These are phyloP conservation scores for Pseudomyrmex sp. DNA, from an alignment of 1,140 invertebrate genomes.

Conservation along the genomic window DNA sequence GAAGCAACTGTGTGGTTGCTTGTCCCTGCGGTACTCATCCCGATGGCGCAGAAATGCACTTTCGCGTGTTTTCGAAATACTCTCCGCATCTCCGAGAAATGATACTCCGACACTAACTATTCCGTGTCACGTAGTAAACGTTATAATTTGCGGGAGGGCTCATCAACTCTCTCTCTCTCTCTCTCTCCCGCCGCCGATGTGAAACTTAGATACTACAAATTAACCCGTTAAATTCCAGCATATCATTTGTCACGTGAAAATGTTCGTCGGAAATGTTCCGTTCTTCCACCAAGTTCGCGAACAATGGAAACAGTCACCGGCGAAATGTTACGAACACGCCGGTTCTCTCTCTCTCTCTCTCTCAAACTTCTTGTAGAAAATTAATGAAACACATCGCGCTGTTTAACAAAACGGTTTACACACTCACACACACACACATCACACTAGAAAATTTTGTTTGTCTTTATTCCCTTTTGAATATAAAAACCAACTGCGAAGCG, in stretches of 20 bases:
- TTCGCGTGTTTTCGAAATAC: constrained; percentile 26
- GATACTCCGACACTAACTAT: constrained; percentile 4
- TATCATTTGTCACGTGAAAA: constrained; percentile 50
- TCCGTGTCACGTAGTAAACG: constrained; percentile 25
- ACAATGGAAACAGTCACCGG: constrained; percentile 19
- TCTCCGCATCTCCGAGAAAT: neutral
- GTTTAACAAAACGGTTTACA: no score
- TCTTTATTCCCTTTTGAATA: no score
- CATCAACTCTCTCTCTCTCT: neutral
- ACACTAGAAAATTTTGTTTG: no score
- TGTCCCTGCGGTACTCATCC: neutral
- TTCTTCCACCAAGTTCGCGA: constrained; percentile 27
- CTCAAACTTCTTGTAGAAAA: no score
- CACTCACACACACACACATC: no score
- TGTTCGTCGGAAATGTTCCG: constrained; percentile 39
- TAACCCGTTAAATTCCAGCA: constrained; percentile 45
- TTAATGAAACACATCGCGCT: no score
- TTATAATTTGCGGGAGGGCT: constrained; percentile 33
- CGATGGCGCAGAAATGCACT: neutral
- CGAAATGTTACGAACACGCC: constrained; percentile 1
- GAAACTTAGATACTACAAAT: constrained; percentile 50
- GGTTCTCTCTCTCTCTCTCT: constrained; percentile 3
- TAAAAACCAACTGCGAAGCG: no score
- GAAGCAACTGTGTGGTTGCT: constrained; percentile 19
- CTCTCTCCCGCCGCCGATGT: constrained; percentile 11